phyloP scores from a whole-genome alignment of 2,888 invertebrate species.

The Conomelus anceps region DNA sequence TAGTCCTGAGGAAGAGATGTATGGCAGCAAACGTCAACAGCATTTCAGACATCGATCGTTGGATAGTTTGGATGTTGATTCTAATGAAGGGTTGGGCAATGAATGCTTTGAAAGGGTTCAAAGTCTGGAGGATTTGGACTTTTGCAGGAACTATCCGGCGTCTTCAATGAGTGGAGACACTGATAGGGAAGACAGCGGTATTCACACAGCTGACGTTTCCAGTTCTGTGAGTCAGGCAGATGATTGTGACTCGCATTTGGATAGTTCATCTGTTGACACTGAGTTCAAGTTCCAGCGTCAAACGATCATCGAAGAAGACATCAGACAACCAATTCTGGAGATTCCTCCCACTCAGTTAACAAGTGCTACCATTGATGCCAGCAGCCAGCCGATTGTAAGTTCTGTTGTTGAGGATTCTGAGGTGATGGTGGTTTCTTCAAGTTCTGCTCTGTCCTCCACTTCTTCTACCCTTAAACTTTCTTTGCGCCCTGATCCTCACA shows the following conservation, averaged over 20 bases:
- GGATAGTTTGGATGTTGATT: constrained; percentile 56
- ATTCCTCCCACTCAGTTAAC: constrained; percentile 12
- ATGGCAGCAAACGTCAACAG: constrained; percentile 38
- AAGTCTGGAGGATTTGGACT: constrained; percentile 56
- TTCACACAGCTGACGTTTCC: constrained; percentile 71
- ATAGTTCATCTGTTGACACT: constrained; percentile 28
- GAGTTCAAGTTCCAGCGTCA: constrained; percentile 30
- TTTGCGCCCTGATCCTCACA: constrained; percentile 16
- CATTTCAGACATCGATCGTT: constrained; percentile 48
- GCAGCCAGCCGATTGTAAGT: constrained; percentile 27
- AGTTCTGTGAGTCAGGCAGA: constrained; percentile 67
- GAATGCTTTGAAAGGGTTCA: constrained; percentile 57
- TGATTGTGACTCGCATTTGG: constrained; percentile 43
- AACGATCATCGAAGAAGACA: constrained; percentile 31
- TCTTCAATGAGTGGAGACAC: constrained; percentile 51
- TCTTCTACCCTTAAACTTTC: constrained; percentile 22
- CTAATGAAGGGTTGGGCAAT: constrained; percentile 37
- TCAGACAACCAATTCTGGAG: constrained; percentile 18
- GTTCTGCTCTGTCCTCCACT: not conserved
- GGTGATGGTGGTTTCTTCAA: constrained; percentile 5
- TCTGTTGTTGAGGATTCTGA: constrained; percentile 9
- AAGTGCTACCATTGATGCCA: not conserved
- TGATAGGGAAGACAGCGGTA: constrained; percentile 71
- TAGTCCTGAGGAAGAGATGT: constrained; percentile 52
- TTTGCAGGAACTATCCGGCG: constrained; percentile 47